A percentile compares a stretch with the other conserved stretches of the same genome.
Conservation (phyloP, 1,140 invertebrate species). For the Drosophila leontia region DNA sequence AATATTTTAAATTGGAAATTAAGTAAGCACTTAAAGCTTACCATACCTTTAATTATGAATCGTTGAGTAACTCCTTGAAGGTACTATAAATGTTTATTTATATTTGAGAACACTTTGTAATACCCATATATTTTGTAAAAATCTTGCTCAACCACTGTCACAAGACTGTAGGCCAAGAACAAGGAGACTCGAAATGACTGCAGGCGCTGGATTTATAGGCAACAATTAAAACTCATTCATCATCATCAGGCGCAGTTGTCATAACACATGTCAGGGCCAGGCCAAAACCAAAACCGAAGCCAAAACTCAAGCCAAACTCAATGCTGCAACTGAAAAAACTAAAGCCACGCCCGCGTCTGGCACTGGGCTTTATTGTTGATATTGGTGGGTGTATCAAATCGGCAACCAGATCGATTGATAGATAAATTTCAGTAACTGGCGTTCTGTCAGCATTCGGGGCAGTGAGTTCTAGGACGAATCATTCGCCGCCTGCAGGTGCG, state of each 20-base stretch:
- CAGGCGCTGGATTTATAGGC: slow-evolving; percentile 72
- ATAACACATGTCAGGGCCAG: slow-evolving; percentile 78
- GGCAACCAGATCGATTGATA: slow-evolving; percentile 77
- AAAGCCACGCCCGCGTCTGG: slow-evolving; percentile 70
- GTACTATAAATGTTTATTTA: too few relatives aligned
- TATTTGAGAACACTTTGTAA: neutral
- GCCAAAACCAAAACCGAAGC: slow-evolving; percentile 25
- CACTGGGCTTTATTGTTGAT: slow-evolving; percentile 44
- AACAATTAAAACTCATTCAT: slow-evolving; percentile 83
- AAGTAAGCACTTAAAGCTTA: neutral
- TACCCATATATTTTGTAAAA: neutral
- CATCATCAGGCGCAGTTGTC: slow-evolving; percentile 76
- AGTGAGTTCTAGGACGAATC: slow-evolving; percentile 20
- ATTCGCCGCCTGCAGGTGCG: slow-evolving; percentile 65
- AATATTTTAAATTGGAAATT: neutral
- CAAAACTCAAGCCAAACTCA: slow-evolving; percentile 22
- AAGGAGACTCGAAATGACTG: slow-evolving; percentile 48
- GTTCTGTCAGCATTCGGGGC: slow-evolving; percentile 67
- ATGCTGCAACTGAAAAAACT: slow-evolving; percentile 24
- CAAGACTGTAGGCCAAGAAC: slow-evolving; percentile 15
- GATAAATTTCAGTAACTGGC: slow-evolving; percentile 78
- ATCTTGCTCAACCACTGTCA: slow-evolving; percentile 25
- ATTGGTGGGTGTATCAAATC: slow-evolving; percentile 71
- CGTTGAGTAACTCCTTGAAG: neutral
- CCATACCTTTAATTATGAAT: neutral